Conservation (phyloP, 2,113 vertebrate species). For the Nesoenas mayeri region DNA sequence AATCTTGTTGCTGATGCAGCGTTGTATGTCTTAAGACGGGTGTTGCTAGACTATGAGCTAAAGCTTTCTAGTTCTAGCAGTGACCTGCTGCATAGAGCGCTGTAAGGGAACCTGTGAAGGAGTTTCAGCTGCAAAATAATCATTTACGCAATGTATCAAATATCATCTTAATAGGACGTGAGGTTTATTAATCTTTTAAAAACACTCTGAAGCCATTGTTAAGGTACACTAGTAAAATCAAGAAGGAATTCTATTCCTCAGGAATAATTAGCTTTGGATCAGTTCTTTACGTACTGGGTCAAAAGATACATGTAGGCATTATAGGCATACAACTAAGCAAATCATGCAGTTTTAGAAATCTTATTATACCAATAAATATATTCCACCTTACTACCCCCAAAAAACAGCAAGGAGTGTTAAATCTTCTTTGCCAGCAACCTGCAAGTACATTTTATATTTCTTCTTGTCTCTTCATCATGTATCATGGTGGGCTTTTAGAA, state of each 20-base stretch:
- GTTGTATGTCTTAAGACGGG: fast-evolving
- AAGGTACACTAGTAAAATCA: not conserved
- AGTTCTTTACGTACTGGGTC: not conserved
- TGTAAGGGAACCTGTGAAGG: not conserved
- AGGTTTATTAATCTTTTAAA: not conserved
- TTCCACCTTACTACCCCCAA: not conserved
- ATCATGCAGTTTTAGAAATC: not conserved
- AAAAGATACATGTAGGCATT: not conserved
- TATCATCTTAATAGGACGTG: not conserved
- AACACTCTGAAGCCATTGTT: not conserved
- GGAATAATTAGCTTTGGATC: not conserved
- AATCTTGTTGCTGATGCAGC: fast-evolving
- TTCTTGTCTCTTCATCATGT: not conserved
- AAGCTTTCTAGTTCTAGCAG: not conserved
- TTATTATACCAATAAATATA: not conserved
- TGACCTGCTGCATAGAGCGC: not conserved
- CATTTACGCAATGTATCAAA: not conserved
- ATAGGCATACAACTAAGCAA: not conserved
- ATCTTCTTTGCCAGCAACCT: not conserved
- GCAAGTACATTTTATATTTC: not conserved
- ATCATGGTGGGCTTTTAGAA: not conserved
- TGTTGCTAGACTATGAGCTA: not conserved
- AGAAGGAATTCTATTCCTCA: not conserved
- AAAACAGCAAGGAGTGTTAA: not conserved
- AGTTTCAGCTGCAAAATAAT: not conserved